Evolutionary conservation across 2,113 vertebrate genomes (phyloP), one percentile per base, ranked within the genome.

Genomic region (Anthoscopus minutus): DNA sequence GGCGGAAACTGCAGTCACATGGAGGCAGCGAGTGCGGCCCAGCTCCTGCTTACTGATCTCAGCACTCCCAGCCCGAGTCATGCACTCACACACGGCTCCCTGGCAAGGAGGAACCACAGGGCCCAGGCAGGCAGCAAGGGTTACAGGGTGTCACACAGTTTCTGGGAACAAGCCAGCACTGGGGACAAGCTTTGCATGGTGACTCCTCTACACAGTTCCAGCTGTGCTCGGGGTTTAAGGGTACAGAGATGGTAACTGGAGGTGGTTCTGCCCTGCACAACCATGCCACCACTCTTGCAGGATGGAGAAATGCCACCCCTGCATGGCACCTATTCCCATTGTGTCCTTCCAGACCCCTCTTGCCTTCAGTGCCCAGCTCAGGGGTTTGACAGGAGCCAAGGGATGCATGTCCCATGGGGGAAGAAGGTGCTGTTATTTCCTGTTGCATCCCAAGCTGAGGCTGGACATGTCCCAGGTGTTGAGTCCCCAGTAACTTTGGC

Each of bases 1-100:
- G 95, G 96, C 98, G 98, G 98, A 98, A 98, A 91, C 98, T 96
- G 97, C 96, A 97, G 98, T 98, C 98, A 98, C 98, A 98, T 98
- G 98, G 97, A 98, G 91, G 88, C 92, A 78, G 89, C 65, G 81
- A 78, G 96, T 90, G 54, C 47, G 40, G 97, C 96, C 92, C 84
- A 22, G 88, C 94, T 81, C 93, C 71, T 24, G 15, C 94, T 81
- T 3, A 18, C 89, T 56, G 89, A 66, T 30, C 87, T 94, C 96
- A 62, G 97, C 97, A 37, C 80, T 94, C 66, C 30, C 85, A 67
- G 60, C 72, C 35, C 9, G 8, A 60, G 88, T 91, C 95, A 13
- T 86, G 82, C 90, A 33, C 94, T 78, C 61, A 1, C 97, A 47
- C 78, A 77, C 70, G 12, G 91, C 87, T 86, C 67, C 38, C 58